Base-by-base conservation (phyloP, 2,888 invertebrate genomes). In the Dicyrtomina minuta region DNA sequence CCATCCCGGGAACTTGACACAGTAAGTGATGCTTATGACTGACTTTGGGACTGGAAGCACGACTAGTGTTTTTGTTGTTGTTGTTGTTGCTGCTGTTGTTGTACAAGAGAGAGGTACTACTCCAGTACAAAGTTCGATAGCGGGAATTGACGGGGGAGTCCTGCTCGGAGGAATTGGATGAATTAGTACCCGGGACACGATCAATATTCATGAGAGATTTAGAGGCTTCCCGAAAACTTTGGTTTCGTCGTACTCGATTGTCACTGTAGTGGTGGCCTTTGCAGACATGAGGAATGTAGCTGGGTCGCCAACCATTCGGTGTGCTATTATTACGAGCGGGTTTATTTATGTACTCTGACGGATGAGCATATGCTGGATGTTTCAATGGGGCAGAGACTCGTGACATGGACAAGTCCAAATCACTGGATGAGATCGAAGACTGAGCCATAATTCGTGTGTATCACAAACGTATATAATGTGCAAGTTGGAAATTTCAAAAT, bases 1-100 rank as follows among this genome's bases (percentile, higher is more conserved):
- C 49, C 70, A 70, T 70, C 20, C 17, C 53, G 26, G 64, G 64
- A 13, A 65, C 27, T 65, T 65, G 64, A 39, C 64, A 65, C 2
- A 51, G 17, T 58, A 74, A 72, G 66, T 72, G 72, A 33, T 60
- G 46, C n/a, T 64, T 70, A 20, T 65, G 68, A 44, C 71, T 72
- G 20, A 74, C 26, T 70, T 55, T 70, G 0, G 72, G 74, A 56
- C 58, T 69, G 8, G 74, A 51, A 43, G 67, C 44, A 5, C 72
- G 67, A 17, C 24, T 53, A 53, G 67, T 71, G 44, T n/a, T n/a
- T n/a, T n/a, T n/a, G n/a, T n/a, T n/a, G n/a, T n/a, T n/a, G n/a
- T n/a, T n/a, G n/a, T n/a, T n/a, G n/a, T n/a, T n/a, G n/a, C n/a
- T n/a, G n/a, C n/a, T n/a, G n/a, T n/a, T n/a, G n/a, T 72, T 66